Percentiles rank a stretch among this genome's conserved stretches.
Evolutionary conservation across 2,888 invertebrate species (phyloP).

Genomic region (Keiferia lycopersicella): DNA sequence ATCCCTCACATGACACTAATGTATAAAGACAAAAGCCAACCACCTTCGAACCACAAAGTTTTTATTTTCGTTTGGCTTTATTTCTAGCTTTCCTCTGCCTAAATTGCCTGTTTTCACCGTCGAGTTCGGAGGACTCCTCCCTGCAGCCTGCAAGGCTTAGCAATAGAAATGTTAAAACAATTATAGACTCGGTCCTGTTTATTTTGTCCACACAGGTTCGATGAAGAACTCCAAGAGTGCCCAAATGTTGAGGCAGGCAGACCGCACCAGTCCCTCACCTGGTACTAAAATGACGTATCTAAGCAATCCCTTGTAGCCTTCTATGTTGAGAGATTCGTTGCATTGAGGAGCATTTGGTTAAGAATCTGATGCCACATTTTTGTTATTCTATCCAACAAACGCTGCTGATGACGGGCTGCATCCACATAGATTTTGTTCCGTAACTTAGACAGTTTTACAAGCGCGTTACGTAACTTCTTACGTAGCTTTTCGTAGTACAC

Average conservation of each 20-base stretch:
- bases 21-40: slow-evolving; percentile 29
- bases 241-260: slow-evolving; percentile 84
- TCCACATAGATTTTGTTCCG: slow-evolving; percentile 44
- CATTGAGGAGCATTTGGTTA: slow-evolving; percentile 61
- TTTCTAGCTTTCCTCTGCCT: slow-evolving; percentile 42
- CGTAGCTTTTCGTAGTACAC: slow-evolving; percentile 26
- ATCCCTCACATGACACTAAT: slow-evolving; percentile 43
- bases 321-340: slow-evolving; percentile 59
- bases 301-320: slow-evolving; percentile 70
- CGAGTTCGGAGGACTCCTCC: slow-evolving; percentile 41
- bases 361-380: slow-evolving; percentile 50
- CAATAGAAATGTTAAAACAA: slow-evolving; percentile 49
- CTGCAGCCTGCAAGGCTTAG: slow-evolving; percentile 42
- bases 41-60: slow-evolving; percentile 35
- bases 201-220: slow-evolving; percentile 81
- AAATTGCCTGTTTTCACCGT: slow-evolving; percentile 38
- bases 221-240: slow-evolving; percentile 86
- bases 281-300: slow-evolving; percentile 74
- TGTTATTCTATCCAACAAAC: slow-evolving; percentile 51
- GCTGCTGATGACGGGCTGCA: slow-evolving; percentile 65
- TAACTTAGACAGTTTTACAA: slow-evolving; percentile 31
- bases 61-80: slow-evolving; percentile 53
- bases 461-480: slow-evolving; percentile 39
- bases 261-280: slow-evolving; percentile 83
- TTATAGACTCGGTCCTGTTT: slow-evolving; percentile 70